Percentiles rank a stretch among this genome's conserved stretches.
These are phyloP conservation scores for Clusia tigrina DNA, from an alignment of 2,888 invertebrate genomes.

Conservation along the genomic window DNA sequence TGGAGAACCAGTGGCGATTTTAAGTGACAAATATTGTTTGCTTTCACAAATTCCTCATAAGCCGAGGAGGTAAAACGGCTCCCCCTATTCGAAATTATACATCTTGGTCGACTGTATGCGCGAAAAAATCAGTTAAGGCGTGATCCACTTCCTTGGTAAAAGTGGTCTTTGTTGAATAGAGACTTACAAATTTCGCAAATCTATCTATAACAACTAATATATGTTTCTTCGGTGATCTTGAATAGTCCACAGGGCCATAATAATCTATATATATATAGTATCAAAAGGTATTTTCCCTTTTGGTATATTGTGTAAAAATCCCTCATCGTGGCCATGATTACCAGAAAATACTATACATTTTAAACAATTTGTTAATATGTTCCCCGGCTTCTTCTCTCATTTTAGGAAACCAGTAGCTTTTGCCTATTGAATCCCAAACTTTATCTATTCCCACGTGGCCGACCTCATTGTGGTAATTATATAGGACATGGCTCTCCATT, in stretches of 20 bases:
- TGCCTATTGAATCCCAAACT: slow-evolving; percentile 11
- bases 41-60: not conserved
- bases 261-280: slow-evolving; percentile 13
- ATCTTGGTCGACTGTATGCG: not conserved
- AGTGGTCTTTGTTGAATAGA: slow-evolving; percentile 6
- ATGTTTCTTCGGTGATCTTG: not conserved
- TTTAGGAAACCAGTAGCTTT: slow-evolving; percentile 17
- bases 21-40: slow-evolving; percentile 24
- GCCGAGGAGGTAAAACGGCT: not conserved
- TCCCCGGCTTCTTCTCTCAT: slow-evolving; percentile 3
- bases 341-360: slow-evolving; percentile 7
- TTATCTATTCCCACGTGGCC: slow-evolving; percentile 15
- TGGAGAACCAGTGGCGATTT: slow-evolving; percentile 14
- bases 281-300: slow-evolving; percentile 13
- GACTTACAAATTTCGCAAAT: not conserved
- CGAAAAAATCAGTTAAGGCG: not conserved
- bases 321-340: slow-evolving; percentile 6
- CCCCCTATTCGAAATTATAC: not conserved
- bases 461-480: slow-evolving; percentile 19
- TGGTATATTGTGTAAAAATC: slow-evolving; percentile 5
- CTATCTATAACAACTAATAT: not conserved
- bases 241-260: not conserved
- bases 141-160: not conserved
- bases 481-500: slow-evolving; percentile 15
- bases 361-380: slow-evolving; percentile 11